Evolutionary conservation across 2,797 vertebrate species (phyloP).

Genomic region (Melanotaenia trifasciata): DNA sequence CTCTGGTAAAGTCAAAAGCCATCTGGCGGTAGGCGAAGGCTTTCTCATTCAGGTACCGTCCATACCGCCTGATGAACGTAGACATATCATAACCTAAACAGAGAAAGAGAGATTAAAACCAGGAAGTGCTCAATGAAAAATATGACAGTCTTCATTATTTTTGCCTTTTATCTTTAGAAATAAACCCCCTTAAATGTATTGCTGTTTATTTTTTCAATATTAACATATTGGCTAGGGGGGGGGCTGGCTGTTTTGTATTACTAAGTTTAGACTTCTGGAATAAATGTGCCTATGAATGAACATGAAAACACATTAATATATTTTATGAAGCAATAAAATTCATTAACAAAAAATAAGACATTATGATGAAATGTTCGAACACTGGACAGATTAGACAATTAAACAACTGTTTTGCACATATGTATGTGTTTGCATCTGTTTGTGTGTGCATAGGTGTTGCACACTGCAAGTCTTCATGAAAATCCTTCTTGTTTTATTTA

Average conservation of each 20-base stretch:
- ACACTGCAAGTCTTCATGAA: too few species aligned
- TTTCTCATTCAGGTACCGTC: constrained; percentile 98
- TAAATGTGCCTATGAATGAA: background rate
- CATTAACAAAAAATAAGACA: background rate
- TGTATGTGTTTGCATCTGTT: too few species aligned
- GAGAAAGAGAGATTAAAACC: background rate
- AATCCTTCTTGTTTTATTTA: too few species aligned
- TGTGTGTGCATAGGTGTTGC: too few species aligned
- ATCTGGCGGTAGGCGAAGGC: constrained; percentile 99
- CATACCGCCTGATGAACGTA: constrained; percentile 98
- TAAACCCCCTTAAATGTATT: too few species aligned
- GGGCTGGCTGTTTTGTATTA: background rate
- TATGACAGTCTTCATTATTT: background rate
- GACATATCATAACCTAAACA: constrained; percentile 97
- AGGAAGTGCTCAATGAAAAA: background rate
- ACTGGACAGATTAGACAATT: background rate
- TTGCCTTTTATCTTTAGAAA: too few species aligned
- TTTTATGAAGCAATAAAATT: background rate
- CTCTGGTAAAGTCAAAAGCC: constrained; percentile 99
- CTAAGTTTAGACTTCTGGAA: background rate
- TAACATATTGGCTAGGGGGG: too few species aligned
- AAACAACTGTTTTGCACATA: background rate
- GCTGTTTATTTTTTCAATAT: too few species aligned
- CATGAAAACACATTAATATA: background rate
- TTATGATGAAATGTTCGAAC: background rate